Evolutionary conservation across 1,140 invertebrate species (phyloP).

Genomic region (Samia ricini): DNA sequence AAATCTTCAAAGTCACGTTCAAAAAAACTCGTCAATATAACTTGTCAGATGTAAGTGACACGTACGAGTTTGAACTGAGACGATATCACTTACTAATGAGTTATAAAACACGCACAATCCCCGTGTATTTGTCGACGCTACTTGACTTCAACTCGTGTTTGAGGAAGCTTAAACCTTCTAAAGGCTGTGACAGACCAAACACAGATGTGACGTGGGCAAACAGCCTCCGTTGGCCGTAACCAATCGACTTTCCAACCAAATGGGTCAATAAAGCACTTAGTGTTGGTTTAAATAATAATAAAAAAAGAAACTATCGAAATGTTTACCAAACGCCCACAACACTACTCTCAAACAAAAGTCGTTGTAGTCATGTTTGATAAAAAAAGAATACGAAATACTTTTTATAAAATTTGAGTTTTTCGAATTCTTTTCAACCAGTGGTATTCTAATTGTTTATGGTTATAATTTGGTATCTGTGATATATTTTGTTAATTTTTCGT

Average conservation of each 20-base stretch:
- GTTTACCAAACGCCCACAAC: constrained; percentile 23
- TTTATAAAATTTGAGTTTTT: background rate
- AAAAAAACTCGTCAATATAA: background rate
- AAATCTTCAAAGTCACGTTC: background rate
- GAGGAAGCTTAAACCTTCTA: constrained; percentile 54
- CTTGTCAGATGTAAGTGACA: background rate
- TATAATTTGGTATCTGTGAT: background rate
- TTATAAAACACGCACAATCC: constrained; percentile 19
- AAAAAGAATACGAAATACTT: constrained; percentile 10
- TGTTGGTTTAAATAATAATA: constrained; percentile 20
- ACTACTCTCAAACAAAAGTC: constrained; percentile 21
- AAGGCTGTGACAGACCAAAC: constrained; percentile 58
- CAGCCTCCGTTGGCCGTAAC: constrained; percentile 42
- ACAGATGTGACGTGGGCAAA: constrained; percentile 66
- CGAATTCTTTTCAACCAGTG: background rate
- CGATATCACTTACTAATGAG: constrained; percentile 35
- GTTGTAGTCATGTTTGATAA: constrained; percentile 5
- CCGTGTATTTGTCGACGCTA: constrained; percentile 42
- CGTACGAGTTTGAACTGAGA: background rate
- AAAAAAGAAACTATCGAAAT: constrained; percentile 24
- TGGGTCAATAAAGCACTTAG: constrained; percentile 29
- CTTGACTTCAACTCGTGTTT: constrained; percentile 44
- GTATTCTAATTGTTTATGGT: background rate
- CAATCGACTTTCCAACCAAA: constrained; percentile 34
- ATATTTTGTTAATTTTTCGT: too few relatives aligned